These are phyloP conservation scores for Phodopus roborovskii DNA, from an alignment of 2,113 vertebrate genomes.

Conservation along the genomic window DNA sequence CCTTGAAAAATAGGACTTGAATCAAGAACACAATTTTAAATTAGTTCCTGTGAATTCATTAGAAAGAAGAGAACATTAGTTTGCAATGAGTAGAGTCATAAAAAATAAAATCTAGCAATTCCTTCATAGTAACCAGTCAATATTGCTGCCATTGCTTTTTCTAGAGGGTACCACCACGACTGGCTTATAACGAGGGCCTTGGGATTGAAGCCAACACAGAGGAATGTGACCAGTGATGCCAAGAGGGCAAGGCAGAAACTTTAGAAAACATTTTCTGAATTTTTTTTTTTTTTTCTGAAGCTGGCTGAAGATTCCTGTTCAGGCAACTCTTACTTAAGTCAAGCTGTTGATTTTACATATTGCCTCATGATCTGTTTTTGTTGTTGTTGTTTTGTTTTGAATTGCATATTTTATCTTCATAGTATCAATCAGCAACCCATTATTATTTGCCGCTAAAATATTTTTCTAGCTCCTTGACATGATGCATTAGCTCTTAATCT, in stretches of 20 bases:
- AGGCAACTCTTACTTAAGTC: not conserved
- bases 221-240: not conserved
- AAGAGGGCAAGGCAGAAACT: not conserved
- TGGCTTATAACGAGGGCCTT: not conserved
- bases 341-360: not conserved
- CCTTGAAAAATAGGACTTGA: not conserved
- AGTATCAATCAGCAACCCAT: not conserved
- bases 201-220: not conserved
- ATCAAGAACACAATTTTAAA: not conserved
- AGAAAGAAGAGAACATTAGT: not conserved
- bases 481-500: not conserved
- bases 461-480: not conserved
- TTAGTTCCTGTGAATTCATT: not conserved
- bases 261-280: not conserved
- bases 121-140: not conserved
- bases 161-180: not conserved
- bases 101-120: not conserved
- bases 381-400: not conserved
- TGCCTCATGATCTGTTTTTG: not conserved
- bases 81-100: not conserved
- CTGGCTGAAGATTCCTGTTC: not conserved
- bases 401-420: not conserved
- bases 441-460: not conserved
- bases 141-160: not conserved
- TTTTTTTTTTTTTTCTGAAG: not conserved